Evolutionary conservation across 2,888 invertebrate genomes (phyloP).

Genomic region (Eristalis tenax): DNA sequence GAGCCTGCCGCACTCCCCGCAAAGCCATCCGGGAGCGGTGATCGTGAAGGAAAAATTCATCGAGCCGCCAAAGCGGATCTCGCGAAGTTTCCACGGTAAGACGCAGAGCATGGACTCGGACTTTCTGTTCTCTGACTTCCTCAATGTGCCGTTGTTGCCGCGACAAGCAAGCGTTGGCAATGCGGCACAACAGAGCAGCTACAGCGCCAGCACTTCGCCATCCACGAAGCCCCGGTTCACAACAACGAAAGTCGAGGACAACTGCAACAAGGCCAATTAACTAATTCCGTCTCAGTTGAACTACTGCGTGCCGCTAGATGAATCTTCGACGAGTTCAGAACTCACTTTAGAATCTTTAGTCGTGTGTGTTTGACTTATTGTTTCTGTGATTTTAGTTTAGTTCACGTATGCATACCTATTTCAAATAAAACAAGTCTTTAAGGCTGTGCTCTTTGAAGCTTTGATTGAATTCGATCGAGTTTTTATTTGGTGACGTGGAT

Average conservation of each 20-base stretch:
- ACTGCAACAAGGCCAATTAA: constrained; percentile 47
- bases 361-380: constrained; percentile 26
- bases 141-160: constrained; percentile 75
- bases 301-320: constrained; percentile 38
- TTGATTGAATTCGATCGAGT: not conserved
- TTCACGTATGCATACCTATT: constrained; percentile 2
- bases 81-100: constrained; percentile 80
- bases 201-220: constrained; percentile 73
- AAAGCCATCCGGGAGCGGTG: constrained; percentile 80
- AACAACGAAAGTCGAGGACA: constrained; percentile 75
- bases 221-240: constrained; percentile 74
- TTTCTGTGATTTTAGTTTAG: constrained; percentile 59
- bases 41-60: constrained; percentile 82
- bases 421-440: not conserved
- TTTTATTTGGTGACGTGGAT: not conserved
- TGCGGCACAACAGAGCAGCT: constrained; percentile 1
- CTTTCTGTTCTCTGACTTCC: constrained; percentile 78
- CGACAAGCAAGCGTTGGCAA: constrained; percentile 68
- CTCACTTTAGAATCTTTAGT: constrained; percentile 3
- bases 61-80: constrained; percentile 82
- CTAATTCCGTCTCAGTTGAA: constrained; percentile 51
- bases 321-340: constrained; percentile 15
- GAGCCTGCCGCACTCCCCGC: constrained; percentile 74
- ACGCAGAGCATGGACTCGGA: constrained; percentile 80
- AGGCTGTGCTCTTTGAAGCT: not conserved